Percentiles rank a stretch among this genome's conserved stretches.
Evolutionary conservation across 2,113 vertebrate genomes (phyloP).

Genomic region (Periophthalmodon schlosseri): DNA sequence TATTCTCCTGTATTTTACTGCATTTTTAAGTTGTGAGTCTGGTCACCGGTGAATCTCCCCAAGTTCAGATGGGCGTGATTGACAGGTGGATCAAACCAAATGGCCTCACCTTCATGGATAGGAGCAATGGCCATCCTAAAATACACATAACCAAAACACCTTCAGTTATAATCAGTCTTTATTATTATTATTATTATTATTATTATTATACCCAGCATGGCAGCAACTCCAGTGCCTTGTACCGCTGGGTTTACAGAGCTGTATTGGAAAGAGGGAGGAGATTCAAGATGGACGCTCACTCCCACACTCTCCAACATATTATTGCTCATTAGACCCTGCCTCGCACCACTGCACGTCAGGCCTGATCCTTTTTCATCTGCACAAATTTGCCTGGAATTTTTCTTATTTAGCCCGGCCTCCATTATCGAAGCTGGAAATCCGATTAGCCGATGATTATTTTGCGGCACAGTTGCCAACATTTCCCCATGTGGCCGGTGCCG

Average conservation of each 20-base stretch:
- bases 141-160: too few species aligned
- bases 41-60: too few species aligned
- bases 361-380: constrained; percentile 99
- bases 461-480: constrained; percentile 86
- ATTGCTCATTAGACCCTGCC: constrained; percentile 98
- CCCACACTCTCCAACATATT: constrained; percentile 97
- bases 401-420: constrained; percentile 97
- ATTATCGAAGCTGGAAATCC: constrained; percentile 99
- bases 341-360: constrained; percentile 96
- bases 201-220: not conserved
- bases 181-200: too few species aligned
- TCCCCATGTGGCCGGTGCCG: constrained; percentile 78
- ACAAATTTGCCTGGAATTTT: constrained; percentile 99
- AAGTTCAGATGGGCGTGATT: too few species aligned
- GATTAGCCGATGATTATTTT: constrained; percentile 99
- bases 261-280: constrained; percentile 36
- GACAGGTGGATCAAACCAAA: too few species aligned
- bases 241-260: constrained; percentile 25
- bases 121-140: too few species aligned
- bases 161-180: too few species aligned
- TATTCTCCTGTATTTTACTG: too few species aligned
- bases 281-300: constrained; percentile 53
- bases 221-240: constrained; percentile 5
- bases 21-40: too few species aligned
- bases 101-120: too few species aligned